These are phyloP conservation scores for Thomomys bottae DNA, from an alignment of 2,113 vertebrate genomes.

Conservation along the genomic window DNA sequence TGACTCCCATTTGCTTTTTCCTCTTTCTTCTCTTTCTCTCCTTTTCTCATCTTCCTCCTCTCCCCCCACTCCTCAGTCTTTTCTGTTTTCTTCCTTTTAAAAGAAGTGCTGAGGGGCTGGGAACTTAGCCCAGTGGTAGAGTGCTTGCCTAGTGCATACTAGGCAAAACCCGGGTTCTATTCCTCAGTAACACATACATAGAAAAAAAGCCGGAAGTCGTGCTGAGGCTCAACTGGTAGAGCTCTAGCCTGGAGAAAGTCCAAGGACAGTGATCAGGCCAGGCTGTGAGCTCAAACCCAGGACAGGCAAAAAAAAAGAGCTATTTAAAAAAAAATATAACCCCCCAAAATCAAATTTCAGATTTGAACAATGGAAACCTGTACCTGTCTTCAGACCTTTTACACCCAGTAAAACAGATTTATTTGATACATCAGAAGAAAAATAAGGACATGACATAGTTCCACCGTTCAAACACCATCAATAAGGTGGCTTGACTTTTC, in stretches of 20 bases:
- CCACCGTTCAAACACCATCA: not conserved
- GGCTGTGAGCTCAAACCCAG: no score
- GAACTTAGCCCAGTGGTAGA: no score
- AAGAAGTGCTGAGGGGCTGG: no score
- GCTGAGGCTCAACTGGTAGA: no score
- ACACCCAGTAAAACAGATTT: not conserved
- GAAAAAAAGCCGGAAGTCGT: no score
- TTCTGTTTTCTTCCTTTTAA: not conserved
- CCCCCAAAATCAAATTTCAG: not conserved
- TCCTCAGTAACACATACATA: no score
- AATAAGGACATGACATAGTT: not conserved
- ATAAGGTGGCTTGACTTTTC: slow-evolving; percentile 23
- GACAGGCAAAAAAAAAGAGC: no score
- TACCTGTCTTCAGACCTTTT: slow-evolving; percentile 25
- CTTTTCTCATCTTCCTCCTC: accelerated
- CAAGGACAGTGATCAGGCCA: no score
- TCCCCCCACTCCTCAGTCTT: no score
- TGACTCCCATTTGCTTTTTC: not conserved
- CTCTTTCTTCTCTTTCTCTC: accelerated
- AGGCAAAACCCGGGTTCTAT: no score
- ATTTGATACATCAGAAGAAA: slow-evolving; percentile 46
- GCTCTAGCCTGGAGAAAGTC: no score
- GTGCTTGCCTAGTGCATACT: no score
- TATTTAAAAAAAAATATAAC: not conserved
- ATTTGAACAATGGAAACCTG: not conserved